Evolutionary conservation across 1,140 invertebrate species (phyloP).

Genomic region (Drosophila parabipectinata): DNA sequence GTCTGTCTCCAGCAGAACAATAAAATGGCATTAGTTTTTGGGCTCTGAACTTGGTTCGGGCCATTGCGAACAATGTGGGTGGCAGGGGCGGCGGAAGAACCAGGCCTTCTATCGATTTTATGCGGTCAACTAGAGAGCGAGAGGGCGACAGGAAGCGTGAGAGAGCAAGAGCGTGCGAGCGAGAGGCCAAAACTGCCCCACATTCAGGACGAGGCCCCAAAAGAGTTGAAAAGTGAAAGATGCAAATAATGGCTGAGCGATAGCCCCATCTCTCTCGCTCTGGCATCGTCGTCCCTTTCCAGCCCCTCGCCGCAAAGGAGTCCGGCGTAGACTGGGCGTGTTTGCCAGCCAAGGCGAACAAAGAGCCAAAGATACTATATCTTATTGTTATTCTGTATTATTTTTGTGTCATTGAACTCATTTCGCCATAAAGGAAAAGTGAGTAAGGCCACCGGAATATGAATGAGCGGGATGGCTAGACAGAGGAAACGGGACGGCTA

Average conservation of each 20-base stretch:
- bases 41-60: slow-evolving; percentile 69
- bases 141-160: neutral
- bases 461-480: slow-evolving; percentile 19
- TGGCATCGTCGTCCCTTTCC: neutral
- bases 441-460: slow-evolving; percentile 44
- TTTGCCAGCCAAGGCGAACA: slow-evolving; percentile 58
- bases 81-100: slow-evolving; percentile 10
- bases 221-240: slow-evolving; percentile 78
- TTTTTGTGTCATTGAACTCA: slow-evolving; percentile 81
- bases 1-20: slow-evolving; percentile 56
- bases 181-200: slow-evolving; percentile 49
- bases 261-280: slow-evolving; percentile 18
- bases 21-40: slow-evolving; percentile 82
- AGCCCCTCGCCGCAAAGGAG: slow-evolving; percentile 27
- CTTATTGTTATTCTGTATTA: slow-evolving; percentile 73
- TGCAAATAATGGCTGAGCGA: slow-evolving; percentile 66
- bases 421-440: slow-evolving; percentile 64
- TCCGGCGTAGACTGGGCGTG: slow-evolving; percentile 41
- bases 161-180: slow-evolving; percentile 2
- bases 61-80: slow-evolving; percentile 57
- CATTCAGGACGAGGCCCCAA: slow-evolving; percentile 51
- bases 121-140: slow-evolving; percentile 65
- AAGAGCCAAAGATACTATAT: slow-evolving; percentile 73
- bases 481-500: slow-evolving; percentile 11
- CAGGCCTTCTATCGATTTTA: slow-evolving; percentile 70